Percentiles rank a stretch among this genome's conserved stretches.
These are phyloP conservation scores for Nannoperca obscura DNA, from an alignment of 2,797 vertebrate species.

Conservation along the genomic window DNA sequence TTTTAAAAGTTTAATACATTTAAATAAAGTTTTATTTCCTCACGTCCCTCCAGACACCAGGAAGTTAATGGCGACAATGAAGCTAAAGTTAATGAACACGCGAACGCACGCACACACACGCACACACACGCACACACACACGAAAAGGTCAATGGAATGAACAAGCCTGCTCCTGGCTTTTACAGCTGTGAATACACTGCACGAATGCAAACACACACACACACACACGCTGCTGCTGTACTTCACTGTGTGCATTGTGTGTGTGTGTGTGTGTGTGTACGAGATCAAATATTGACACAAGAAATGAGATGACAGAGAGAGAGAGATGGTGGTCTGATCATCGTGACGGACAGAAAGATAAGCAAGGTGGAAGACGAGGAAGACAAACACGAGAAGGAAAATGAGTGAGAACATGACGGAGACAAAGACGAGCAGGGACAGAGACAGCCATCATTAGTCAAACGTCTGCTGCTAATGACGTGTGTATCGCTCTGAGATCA, in stretches of 20 bases:
- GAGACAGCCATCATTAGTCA: conserved; percentile 42
- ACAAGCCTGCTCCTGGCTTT: neutral
- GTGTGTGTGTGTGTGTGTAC: too few relatives aligned
- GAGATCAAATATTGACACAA: conserved; percentile 24
- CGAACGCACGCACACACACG: neutral
- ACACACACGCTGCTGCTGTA: conserved; percentile 13
- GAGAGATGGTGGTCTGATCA: neutral
- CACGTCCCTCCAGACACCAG: neutral
- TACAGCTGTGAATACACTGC: conserved; percentile 7
- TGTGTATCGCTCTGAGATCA: conserved; percentile 47
- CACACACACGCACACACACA: neutral
- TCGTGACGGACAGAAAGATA: neutral
- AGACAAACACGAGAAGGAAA: conserved; percentile 5
- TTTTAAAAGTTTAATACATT: neutral
- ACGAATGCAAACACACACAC: neutral
- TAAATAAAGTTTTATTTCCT: neutral
- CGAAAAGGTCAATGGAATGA: neutral
- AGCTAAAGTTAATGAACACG: neutral
- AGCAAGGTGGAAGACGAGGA: neutral
- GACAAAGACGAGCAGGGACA: neutral
- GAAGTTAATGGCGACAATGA: neutral
- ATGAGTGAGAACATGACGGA: conserved; percentile 9
- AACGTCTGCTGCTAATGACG: conserved; percentile 54
- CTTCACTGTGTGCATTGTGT: neutral
- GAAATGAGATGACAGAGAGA: conserved; percentile 2